These are phyloP conservation scores for Drosophila crucigera DNA, from an alignment of 2,888 invertebrate species.

Conservation along the genomic window DNA sequence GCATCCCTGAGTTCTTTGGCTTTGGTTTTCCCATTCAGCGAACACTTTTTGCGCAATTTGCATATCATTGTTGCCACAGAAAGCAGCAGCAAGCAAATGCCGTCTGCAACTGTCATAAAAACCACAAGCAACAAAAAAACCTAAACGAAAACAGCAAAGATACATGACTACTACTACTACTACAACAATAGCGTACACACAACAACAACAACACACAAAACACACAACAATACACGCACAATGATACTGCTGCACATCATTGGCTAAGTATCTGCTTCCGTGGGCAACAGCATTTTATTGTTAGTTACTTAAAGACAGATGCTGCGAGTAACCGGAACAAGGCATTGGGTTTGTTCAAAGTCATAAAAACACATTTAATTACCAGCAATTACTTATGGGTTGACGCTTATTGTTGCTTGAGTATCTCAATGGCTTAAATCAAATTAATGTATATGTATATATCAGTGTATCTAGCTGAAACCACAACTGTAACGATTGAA, in stretches of 20 bases:
- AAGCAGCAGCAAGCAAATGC: conserved; percentile 2
- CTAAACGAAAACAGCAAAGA: conserved; percentile 3
- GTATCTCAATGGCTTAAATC: background rate
- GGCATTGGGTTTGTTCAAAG: background rate
- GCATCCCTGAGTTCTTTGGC: conserved; percentile 16
- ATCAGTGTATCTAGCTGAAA: background rate
- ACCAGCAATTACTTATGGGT: conserved; percentile 7
- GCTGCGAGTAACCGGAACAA: background rate
- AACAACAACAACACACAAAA: background rate
- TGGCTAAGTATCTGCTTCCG: conserved; percentile 39
- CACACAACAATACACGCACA: background rate
- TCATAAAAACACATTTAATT: background rate
- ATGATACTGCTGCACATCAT: conserved; percentile 41
- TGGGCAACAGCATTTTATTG: conserved; percentile 26
- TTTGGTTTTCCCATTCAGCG: conserved; percentile 33
- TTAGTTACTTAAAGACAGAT: conserved; percentile 5
- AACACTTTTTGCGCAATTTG: conserved; percentile 62
- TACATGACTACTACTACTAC: conserved; percentile 20
- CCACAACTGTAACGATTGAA: background rate
- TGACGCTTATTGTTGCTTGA: background rate
- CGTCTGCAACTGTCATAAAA: conserved; percentile 37
- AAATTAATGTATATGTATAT: background rate
- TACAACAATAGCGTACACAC: background rate
- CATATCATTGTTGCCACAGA: conserved; percentile 62
- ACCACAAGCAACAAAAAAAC: conserved; percentile 28